Conservation (phyloP, 2,113 vertebrate species). For the Patagioenas fasciata region DNA sequence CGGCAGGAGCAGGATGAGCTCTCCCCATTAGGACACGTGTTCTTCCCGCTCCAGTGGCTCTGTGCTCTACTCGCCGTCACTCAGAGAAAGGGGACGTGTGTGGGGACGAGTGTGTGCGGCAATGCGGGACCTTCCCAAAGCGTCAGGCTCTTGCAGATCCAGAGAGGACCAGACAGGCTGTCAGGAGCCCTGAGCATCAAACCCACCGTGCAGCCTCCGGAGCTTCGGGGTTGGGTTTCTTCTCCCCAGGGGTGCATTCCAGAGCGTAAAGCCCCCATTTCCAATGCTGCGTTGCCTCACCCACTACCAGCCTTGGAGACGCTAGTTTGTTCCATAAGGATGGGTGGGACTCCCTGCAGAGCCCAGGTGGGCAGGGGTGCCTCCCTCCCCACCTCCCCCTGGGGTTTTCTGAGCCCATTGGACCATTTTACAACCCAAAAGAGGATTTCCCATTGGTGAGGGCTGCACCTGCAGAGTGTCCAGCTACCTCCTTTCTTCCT, state of each 20-base stretch:
- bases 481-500: neutral
- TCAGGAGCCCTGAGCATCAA: neutral
- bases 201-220: neutral
- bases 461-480: neutral
- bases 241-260: neutral
- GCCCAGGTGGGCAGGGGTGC: neutral
- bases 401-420: neutral
- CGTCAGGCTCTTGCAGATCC: rapidly evolving
- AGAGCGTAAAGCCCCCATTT: neutral
- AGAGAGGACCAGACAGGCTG: neutral
- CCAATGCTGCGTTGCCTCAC: neutral
- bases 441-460: neutral
- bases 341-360: neutral
- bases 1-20: neutral
- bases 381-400: neutral
- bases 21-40: neutral
- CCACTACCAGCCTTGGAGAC: neutral
- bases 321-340: neutral
- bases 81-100: neutral
- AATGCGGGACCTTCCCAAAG: neutral
- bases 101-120: neutral
- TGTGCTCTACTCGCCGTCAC: rapidly evolving
- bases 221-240: neutral
- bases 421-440: neutral
- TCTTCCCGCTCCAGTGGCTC: neutral